Base-by-base conservation (phyloP, 2,797 vertebrate species). In the Helostoma temminkii region DNA sequence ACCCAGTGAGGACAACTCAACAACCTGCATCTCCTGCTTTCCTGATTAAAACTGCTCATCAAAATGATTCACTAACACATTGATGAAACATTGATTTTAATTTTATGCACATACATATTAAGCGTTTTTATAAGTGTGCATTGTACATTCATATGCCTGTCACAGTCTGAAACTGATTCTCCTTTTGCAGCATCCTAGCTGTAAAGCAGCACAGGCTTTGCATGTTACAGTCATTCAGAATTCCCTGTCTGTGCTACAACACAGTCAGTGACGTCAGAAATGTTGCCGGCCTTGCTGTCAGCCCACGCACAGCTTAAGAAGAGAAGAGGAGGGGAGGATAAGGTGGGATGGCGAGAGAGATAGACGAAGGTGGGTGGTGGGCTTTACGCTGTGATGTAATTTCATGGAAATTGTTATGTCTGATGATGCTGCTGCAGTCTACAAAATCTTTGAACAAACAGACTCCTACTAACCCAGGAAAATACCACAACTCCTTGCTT, bases 321-420 rank as follows among this genome's bases (percentile, higher is more conserved):
- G 69, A 60, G 68, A 68, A 58, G 59, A 54, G 63, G 79, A 57
- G 67, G 68, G 58, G 63, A 60, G 49, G 56, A 42, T 32, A 60
- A 61, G 63, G 52, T 22, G 63, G 53, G 70, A 46, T 36, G 46
- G 63, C 71, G 55, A 62, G 58, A 41, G 21, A 62, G 34, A 49
- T 21, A 46, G 28, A 36, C 1, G 22, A 60, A 50, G 65, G 71
- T 21, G 66, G 78, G 81, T 76, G 82, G 74, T 67, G 84, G 83
- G 78, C 62, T 84, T 83, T 64, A 61, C 25, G 4, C 77, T 85
- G 89, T 92, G 91, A 93, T 90, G 87, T 91, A 73, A 93, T 87
- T 85, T 84, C 81, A 89, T 80, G 80, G 84, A 80, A 72, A 78
- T 24, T 36, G 60, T 78, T 79, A 21, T 62, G 61, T 72, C 71